These are phyloP conservation scores for Anoura caudifer DNA, from an alignment of 2,113 vertebrate species.

Conservation along the genomic window DNA sequence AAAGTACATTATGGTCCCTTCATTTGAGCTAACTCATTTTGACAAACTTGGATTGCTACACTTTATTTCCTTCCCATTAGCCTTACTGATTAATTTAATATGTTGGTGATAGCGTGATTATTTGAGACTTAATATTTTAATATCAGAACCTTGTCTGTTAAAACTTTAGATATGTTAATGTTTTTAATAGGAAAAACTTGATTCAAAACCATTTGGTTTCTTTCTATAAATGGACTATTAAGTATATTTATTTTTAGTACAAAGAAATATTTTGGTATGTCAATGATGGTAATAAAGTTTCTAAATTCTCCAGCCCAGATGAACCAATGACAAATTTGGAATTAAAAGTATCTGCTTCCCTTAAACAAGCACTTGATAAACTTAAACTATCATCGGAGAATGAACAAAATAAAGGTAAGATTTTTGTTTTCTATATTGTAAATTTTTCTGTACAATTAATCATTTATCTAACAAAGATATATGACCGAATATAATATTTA, in stretches of 20 bases:
- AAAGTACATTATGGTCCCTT: background rate
- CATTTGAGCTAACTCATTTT: background rate
- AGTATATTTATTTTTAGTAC: conserved; percentile 19
- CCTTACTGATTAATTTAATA: background rate
- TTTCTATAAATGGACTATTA: background rate
- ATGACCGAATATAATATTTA: background rate
- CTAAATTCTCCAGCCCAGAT: conserved; percentile 85
- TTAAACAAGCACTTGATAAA: conserved; percentile 95
- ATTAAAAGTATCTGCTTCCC: conserved; percentile 92
- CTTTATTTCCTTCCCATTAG: background rate
- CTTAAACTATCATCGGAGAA: conserved; percentile 87
- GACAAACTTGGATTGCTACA: background rate
- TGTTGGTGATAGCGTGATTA: background rate
- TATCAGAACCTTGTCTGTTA: background rate
- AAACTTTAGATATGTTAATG: background rate
- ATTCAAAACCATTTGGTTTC: background rate
- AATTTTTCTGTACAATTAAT: background rate
- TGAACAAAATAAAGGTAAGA: conserved; percentile 84
- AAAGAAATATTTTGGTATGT: conserved; percentile 36
- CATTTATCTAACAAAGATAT: background rate
- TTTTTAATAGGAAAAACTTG: background rate
- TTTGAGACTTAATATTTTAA: background rate
- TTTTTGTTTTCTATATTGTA: background rate
- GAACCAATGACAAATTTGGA: conserved; percentile 90
- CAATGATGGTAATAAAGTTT: conserved; percentile 50